Evolutionary conservation across 2,113 vertebrate genomes (phyloP).

Genomic region (Pseudonaja textilis): DNA sequence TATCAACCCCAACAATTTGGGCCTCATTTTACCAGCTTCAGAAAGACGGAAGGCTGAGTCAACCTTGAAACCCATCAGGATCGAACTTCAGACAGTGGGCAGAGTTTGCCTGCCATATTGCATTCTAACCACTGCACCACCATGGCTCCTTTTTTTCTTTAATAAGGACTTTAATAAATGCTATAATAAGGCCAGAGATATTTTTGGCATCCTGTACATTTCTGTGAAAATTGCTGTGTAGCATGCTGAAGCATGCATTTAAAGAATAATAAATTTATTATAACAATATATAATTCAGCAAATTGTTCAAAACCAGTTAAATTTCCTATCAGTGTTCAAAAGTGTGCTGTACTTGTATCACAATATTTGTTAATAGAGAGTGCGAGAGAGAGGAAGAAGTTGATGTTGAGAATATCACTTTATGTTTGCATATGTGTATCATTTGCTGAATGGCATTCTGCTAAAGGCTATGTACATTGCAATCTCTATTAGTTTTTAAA

Average conservation of each 20-base stretch:
- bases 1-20: not conserved
- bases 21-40: not conserved
- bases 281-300: not conserved
- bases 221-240: not conserved
- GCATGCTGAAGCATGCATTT: not conserved
- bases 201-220: not conserved
- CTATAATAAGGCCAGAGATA: not conserved
- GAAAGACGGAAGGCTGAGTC: not conserved
- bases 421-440: not conserved
- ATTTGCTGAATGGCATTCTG: not conserved
- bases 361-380: not conserved
- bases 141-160: not conserved
- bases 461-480: not conserved
- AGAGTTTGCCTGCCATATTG: not conserved
- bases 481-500: not conserved
- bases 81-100: not conserved
- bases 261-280: not conserved
- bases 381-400: not conserved
- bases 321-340: not conserved
- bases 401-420: not conserved
- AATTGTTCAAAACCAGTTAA: not conserved
- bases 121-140: not conserved
- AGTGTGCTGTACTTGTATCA: not conserved
- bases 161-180: not conserved
- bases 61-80: not conserved